A percentile compares a stretch with the other conserved stretches of the same genome.
These are phyloP conservation scores for Oreochromis niloticus DNA, from an alignment of 2,113 vertebrate genomes.

Conservation along the genomic window DNA sequence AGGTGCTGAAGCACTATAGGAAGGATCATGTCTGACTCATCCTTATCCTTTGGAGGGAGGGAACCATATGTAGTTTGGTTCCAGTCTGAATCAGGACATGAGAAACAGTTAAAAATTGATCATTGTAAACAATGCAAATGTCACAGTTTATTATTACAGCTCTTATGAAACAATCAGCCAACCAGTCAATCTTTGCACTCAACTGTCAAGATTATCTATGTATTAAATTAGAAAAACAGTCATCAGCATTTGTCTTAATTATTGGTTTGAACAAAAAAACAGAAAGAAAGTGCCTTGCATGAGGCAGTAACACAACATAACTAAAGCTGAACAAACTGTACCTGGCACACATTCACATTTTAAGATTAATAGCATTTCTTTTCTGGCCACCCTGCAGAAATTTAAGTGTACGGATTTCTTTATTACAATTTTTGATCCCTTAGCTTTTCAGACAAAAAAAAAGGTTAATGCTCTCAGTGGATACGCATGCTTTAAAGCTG, in stretches of 20 bases:
- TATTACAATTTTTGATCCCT: not conserved
- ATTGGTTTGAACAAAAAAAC: not conserved
- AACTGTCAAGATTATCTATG: not conserved
- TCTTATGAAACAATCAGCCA: not conserved
- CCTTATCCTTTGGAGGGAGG: slow-evolving; percentile 76
- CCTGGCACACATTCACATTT: not conserved
- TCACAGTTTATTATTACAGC: not conserved
- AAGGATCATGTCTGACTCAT: slow-evolving; percentile 93
- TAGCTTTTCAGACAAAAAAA: not conserved
- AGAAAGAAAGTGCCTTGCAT: not conserved
- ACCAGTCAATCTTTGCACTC: not conserved
- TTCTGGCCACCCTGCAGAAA: not conserved
- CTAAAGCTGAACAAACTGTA: not conserved
- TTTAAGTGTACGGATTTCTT: not conserved
- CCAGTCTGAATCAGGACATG: slow-evolving; percentile 77
- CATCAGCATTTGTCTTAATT: not conserved
- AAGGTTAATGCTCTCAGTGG: not conserved
- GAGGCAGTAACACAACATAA: not conserved
- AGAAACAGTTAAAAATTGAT: not conserved
- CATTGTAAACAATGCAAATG: not conserved
- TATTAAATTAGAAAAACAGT: not conserved
- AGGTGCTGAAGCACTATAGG: slow-evolving; percentile 93
- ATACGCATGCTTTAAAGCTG: not conserved
- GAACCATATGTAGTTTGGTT: slow-evolving; percentile 85
- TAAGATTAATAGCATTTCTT: not conserved